Percentiles rank a stretch among this genome's conserved stretches.
Conservation (phyloP, 2,888 invertebrate species). For the Cistogaster globosa region DNA sequence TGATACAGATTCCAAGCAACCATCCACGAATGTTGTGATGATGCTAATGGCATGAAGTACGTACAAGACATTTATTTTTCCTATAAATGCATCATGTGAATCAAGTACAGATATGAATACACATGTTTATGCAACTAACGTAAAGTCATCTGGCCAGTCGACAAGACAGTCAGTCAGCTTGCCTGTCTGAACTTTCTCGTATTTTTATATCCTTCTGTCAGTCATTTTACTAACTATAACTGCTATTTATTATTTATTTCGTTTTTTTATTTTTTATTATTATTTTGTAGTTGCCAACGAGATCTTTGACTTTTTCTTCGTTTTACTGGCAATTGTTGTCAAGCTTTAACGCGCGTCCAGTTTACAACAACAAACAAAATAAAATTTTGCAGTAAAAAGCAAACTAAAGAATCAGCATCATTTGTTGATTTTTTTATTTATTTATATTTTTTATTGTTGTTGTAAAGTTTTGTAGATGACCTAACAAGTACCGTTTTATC, state of each 20-base stretch:
- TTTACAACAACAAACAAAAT: slow-evolving; percentile 2
- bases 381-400: neutral
- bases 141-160: no score
- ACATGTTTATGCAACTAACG: neutral
- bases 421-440: slow-evolving; percentile 23
- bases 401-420: slow-evolving; percentile 23
- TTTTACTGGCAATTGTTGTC: slow-evolving; percentile 40
- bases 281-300: slow-evolving; percentile 28
- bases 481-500: slow-evolving; percentile 61
- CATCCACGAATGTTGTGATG: no score
- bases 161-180: slow-evolving; percentile 5
- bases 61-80: no score
- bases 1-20: no score
- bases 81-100: slow-evolving; percentile 22
- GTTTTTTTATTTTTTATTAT: neutral
- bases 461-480: slow-evolving; percentile 42
- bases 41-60: no score
- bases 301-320: slow-evolving; percentile 51
- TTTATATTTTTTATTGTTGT: no score
- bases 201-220: slow-evolving; percentile 60
- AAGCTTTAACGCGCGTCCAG: slow-evolving; percentile 56
- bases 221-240: slow-evolving; percentile 32
- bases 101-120: neutral
- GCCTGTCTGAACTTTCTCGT: slow-evolving; percentile 19
- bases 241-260: slow-evolving; percentile 18